Evolutionary conservation across 2,797 vertebrate genomes (phyloP).

Genomic region (Ptychadena robeensis): DNA sequence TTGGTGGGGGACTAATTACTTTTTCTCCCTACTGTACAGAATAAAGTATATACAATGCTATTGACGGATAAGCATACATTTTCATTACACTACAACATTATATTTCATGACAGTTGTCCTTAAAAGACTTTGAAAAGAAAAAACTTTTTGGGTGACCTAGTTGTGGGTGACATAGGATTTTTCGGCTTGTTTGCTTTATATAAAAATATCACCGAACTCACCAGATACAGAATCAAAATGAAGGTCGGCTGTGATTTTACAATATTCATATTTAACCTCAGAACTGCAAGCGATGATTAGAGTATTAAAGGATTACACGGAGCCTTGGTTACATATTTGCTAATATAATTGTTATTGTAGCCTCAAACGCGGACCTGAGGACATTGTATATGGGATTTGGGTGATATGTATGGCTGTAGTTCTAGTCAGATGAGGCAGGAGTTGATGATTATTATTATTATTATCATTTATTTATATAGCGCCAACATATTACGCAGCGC

Average conservation of each 20-base stretch:
- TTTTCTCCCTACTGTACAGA: too few species aligned
- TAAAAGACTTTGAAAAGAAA: too few species aligned
- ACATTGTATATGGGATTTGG: conserved; percentile 11
- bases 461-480: too few species aligned
- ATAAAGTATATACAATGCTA: too few species aligned
- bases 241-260: conserved; percentile 3
- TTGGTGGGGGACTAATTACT: too few species aligned
- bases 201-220: neutral
- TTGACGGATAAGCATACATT: too few species aligned
- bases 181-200: neutral
- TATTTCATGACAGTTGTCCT: too few species aligned
- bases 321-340: conserved; percentile 30
- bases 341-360: conserved; percentile 24
- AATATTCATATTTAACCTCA: neutral
- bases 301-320: conserved; percentile 41
- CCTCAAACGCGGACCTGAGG: neutral
- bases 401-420: conserved; percentile 1
- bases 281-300: conserved; percentile 9
- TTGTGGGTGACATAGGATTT: neutral
- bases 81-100: too few species aligned
- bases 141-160: too few species aligned
- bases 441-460: too few species aligned
- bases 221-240: neutral
- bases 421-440: neutral
- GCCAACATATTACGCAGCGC: too few species aligned